Percentiles rank a stretch among this genome's conserved stretches.
Conservation (phyloP, 2,797 vertebrate genomes). For the Epinephelus coioides region DNA sequence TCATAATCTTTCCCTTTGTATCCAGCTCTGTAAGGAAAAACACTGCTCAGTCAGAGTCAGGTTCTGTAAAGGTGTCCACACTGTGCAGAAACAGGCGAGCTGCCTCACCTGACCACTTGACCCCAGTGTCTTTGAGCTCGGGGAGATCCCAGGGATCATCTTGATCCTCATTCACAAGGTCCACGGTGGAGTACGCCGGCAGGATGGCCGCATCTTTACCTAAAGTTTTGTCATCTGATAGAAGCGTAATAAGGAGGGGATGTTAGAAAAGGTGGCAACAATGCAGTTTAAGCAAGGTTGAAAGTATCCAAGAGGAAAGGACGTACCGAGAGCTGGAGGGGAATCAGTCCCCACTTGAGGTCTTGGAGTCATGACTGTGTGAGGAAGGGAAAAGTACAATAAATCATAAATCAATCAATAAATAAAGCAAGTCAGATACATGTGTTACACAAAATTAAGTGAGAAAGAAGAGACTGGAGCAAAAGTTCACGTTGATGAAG, state of each 20-base stretch:
- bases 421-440: neutral
- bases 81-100: neutral
- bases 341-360: conserved; percentile 83
- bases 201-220: conserved; percentile 80
- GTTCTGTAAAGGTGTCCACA: neutral
- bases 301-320: neutral
- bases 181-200: conserved; percentile 87
- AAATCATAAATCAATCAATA: neutral
- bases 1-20: conserved; percentile 87
- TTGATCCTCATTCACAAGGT: conserved; percentile 82
- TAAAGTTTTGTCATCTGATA: conserved; percentile 52
- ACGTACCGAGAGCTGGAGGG: conserved; percentile 61
- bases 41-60: conserved; percentile 26
- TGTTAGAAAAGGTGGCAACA: neutral
- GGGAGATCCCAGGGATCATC: conserved; percentile 93
- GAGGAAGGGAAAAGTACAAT: neutral
- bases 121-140: conserved; percentile 87
- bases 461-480: neutral
- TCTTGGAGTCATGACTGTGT: conserved; percentile 91
- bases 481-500: neutral
- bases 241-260: neutral
- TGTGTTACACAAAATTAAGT: neutral
- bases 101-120: conserved; percentile 94
- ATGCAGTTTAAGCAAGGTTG: neutral
- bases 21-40: conserved; percentile 88